phyloP scores from a whole-genome alignment of 2,113 vertebrate species.

The Tiliqua scincoides region DNA sequence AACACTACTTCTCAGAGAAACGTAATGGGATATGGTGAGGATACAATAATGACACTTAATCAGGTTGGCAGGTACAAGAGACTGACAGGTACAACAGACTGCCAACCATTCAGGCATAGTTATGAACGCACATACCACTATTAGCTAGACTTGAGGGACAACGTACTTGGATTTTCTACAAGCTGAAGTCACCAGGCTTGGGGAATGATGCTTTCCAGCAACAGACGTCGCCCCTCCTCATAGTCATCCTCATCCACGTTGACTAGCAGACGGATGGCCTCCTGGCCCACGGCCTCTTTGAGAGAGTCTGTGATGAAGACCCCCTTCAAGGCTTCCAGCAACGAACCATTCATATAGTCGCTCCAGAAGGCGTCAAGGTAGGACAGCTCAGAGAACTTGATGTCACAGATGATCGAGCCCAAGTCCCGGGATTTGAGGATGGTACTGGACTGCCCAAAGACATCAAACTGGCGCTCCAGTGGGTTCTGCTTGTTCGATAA shows the following conservation, averaged over 20 bases:
- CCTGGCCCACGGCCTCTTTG: conserved; percentile 84
- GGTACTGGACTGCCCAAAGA: conserved; percentile 86
- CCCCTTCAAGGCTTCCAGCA: conserved; percentile 88
- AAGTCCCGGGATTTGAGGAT: conserved; percentile 88
- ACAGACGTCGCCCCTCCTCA: conserved; percentile 82
- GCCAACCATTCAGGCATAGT: not conserved
- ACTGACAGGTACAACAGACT: too few relatives aligned
- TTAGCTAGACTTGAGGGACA: not conserved
- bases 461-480: conserved; percentile 86
- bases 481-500: conserved; percentile 86
- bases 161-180: not conserved
- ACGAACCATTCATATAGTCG: conserved; percentile 89
- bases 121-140: not conserved
- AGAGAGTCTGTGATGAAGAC: conserved; percentile 92
- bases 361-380: conserved; percentile 93
- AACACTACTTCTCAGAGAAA: not conserved
- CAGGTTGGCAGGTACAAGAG: too few relatives aligned
- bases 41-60: too few relatives aligned
- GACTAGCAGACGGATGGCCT: conserved; percentile 88
- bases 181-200: not conserved
- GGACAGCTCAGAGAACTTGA: conserved; percentile 91
- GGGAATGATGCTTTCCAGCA: conserved; percentile 65
- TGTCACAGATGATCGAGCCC: conserved; percentile 90
- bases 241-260: conserved; percentile 93
- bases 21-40: too few relatives aligned